Evolutionary conservation across 2,797 vertebrate genomes (phyloP).

Genomic region (Sebastes cheni): DNA sequence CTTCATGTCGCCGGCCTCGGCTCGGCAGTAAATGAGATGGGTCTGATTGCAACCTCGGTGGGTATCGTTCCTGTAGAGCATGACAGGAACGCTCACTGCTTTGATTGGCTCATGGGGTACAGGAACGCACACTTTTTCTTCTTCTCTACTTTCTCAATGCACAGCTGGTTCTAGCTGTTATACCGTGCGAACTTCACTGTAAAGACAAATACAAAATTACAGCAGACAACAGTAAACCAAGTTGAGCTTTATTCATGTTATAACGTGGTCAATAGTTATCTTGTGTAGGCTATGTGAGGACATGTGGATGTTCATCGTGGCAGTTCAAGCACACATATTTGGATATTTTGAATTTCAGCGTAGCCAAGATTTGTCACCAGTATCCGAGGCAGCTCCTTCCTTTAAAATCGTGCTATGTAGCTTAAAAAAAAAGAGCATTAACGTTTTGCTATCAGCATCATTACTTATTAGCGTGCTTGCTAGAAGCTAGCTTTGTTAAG

Average conservation of each 20-base stretch:
- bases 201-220: neutral
- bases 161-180: neutral
- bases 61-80: neutral
- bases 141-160: neutral
- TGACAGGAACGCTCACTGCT: neutral
- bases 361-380: no score
- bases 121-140: neutral
- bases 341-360: no score
- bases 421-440: no score
- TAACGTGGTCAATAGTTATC: neutral
- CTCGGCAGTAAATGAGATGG: no score
- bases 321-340: no score
- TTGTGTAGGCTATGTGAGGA: neutral
- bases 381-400: no score
- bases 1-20: no score
- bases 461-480: neutral
- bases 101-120: neutral
- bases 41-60: neutral
- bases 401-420: no score
- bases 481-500: neutral
- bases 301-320: no score
- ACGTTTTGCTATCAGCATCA: no score
- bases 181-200: neutral
- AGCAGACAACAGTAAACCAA: neutral
- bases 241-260: neutral